A percentile compares a stretch with the other conserved stretches of the same genome.
phyloP scores from a whole-genome alignment of 2,888 invertebrate genomes.

The Ichneumon xanthorius region DNA sequence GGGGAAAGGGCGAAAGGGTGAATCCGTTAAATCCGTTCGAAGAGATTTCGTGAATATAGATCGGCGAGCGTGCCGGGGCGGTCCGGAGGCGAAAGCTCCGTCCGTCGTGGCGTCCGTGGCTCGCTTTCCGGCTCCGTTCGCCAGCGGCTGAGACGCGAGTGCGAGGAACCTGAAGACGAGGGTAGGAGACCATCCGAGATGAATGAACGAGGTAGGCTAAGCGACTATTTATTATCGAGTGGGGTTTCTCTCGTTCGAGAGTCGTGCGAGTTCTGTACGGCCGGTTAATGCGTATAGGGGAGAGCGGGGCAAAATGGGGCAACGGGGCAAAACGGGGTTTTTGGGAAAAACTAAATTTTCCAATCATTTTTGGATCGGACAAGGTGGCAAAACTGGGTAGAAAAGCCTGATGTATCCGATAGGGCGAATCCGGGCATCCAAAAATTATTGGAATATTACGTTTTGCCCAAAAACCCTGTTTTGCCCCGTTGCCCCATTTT shows the following conservation, averaged over 20 bases:
- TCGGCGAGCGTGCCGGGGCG: conserved; percentile 14
- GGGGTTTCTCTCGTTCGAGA: conserved; percentile 16
- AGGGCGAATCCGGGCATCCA: no score
- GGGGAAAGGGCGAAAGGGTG: conserved; percentile 48
- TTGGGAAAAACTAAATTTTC: no score
- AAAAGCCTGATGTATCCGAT: no score
- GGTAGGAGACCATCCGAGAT: background rate
- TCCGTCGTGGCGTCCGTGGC: background rate
- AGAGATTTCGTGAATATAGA: conserved; percentile 48
- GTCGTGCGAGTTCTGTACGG: background rate
- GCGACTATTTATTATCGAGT: conserved; percentile 54
- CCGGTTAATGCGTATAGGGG: background rate
- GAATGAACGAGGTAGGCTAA: conserved; percentile 24
- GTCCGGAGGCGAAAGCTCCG: background rate
- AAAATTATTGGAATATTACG: no score
- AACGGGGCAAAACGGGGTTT: no score
- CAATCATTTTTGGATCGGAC: no score
- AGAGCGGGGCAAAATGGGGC: no score
- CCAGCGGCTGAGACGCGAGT: background rate
- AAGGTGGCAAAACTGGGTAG: no score
- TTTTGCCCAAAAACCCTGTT: no score
- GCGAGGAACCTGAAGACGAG: background rate
- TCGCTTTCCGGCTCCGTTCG: background rate
- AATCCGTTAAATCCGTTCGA: conserved; percentile 49
- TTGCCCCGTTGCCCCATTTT: no score